Percentiles rank a stretch among this genome's conserved stretches.
Conservation (phyloP, 2,888 invertebrate genomes). For the Vanessa cardui region DNA sequence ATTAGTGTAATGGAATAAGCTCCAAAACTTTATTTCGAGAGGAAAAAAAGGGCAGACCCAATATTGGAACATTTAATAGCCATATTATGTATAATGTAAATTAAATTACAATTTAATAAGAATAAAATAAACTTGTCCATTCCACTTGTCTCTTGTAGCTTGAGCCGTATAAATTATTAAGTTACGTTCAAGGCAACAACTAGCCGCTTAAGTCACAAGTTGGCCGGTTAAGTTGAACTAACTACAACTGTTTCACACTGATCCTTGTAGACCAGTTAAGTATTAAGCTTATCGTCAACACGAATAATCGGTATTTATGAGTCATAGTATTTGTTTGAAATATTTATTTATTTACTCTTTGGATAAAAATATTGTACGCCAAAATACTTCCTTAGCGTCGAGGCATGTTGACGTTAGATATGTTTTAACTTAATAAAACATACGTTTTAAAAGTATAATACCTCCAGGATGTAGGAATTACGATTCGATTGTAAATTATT, state of each 20-base stretch:
- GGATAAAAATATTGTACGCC: not conserved
- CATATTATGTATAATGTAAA: no score
- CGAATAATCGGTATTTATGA: slow-evolving; percentile 7
- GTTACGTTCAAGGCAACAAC: slow-evolving; percentile 30
- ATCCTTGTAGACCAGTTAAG: slow-evolving; percentile 20
- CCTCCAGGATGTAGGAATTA: no score
- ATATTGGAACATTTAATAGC: no score
- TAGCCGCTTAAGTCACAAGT: slow-evolving; percentile 32
- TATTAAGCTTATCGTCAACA: slow-evolving; percentile 17
- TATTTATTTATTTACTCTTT: not conserved
- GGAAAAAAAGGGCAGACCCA: no score
- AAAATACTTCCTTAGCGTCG: not conserved
- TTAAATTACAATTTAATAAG: not conserved
- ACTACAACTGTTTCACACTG: slow-evolving; percentile 14
- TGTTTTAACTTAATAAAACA: no score
- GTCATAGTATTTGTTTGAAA: not conserved
- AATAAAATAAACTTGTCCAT: not conserved
- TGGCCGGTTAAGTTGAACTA: slow-evolving; percentile 31
- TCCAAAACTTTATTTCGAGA: no score
- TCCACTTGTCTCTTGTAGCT: not conserved
- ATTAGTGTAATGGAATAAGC: no score
- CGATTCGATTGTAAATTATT: no score
- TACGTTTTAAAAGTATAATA: no score
- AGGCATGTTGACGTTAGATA: no score
- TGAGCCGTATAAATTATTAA: slow-evolving; percentile 30